These are phyloP conservation scores for Papilio gigon DNA, from an alignment of 2,888 invertebrate genomes.

Conservation along the genomic window DNA sequence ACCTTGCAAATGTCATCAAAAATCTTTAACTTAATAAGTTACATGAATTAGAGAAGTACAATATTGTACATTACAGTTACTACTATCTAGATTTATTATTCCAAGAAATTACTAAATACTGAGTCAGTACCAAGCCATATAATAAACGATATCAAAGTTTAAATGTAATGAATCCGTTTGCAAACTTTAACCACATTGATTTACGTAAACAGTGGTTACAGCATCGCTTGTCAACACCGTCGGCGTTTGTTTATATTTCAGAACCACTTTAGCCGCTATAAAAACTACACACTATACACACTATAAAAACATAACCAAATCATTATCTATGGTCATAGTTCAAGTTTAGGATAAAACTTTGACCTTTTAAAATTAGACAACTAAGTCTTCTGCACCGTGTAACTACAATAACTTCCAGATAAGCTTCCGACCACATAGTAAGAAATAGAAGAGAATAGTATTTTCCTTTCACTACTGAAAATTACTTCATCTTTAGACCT, in stretches of 20 bases:
- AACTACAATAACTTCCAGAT: too few species aligned
- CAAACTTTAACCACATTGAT: constrained; percentile 3
- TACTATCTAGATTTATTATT: background rate
- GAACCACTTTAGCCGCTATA: background rate
- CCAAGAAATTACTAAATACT: background rate
- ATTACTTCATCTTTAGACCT: too few species aligned
- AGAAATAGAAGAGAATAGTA: too few species aligned
- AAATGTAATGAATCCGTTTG: background rate
- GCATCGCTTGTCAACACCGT: background rate
- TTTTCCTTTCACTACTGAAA: background rate
- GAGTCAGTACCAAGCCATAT: background rate
- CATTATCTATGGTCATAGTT: background rate
- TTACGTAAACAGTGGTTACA: constrained; percentile 17
- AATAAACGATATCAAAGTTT: background rate
- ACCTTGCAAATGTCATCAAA: background rate
- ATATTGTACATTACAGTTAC: background rate
- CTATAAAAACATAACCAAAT: too few species aligned
- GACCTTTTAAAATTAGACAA: too few species aligned
- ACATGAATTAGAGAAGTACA: background rate
- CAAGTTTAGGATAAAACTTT: background rate
- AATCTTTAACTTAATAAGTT: background rate
- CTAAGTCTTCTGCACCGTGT: too few species aligned
- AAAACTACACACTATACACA: too few species aligned
- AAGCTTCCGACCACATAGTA: too few species aligned
- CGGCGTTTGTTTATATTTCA: constrained; percentile 11